phyloP scores from a whole-genome alignment of 2,888 invertebrate species.

The Drosophila prostipennis region DNA sequence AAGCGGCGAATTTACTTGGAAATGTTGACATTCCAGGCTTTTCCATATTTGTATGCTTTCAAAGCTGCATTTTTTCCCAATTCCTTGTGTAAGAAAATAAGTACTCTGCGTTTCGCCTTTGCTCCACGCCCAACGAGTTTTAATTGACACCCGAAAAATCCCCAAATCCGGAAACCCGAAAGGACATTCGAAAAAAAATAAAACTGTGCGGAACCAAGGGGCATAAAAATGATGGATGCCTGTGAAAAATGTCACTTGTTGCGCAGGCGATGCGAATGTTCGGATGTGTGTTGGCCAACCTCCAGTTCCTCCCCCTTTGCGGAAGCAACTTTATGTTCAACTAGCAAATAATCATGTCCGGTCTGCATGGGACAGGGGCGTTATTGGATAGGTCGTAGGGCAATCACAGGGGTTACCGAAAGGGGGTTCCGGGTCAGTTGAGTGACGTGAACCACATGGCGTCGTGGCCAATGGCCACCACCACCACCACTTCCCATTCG shows the following conservation, averaged over 20 bases:
- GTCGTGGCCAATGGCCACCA: constrained; percentile 30
- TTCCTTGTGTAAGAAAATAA: constrained; percentile 1
- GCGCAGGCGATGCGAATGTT: constrained; percentile 49
- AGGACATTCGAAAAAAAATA: constrained; percentile 16
- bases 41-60: not conserved
- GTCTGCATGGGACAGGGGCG: constrained; percentile 31
- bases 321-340: constrained; percentile 72
- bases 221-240: constrained; percentile 81
- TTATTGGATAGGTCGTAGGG: constrained; percentile 36
- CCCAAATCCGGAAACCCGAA: constrained; percentile 10
- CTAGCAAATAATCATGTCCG: constrained; percentile 79
- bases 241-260: constrained; percentile 81
- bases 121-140: constrained; percentile 45
- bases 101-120: constrained; percentile 1
- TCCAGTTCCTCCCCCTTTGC: constrained; percentile 5
- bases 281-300: constrained; percentile 11
- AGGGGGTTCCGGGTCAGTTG: constrained; percentile 53
- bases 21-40: too few species aligned
- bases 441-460: constrained; percentile 71
- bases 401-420: constrained; percentile 32
- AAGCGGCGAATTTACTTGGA: not conserved
- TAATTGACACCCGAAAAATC: constrained; percentile 56
- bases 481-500: constrained; percentile 13
- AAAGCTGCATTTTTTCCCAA: not conserved
- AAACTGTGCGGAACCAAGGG: constrained; percentile 28